Evolutionary conservation across 1,140 invertebrate species (phyloP), one percentile per base, ranked within the genome.

Genomic region (Babylonia areolata): DNA sequence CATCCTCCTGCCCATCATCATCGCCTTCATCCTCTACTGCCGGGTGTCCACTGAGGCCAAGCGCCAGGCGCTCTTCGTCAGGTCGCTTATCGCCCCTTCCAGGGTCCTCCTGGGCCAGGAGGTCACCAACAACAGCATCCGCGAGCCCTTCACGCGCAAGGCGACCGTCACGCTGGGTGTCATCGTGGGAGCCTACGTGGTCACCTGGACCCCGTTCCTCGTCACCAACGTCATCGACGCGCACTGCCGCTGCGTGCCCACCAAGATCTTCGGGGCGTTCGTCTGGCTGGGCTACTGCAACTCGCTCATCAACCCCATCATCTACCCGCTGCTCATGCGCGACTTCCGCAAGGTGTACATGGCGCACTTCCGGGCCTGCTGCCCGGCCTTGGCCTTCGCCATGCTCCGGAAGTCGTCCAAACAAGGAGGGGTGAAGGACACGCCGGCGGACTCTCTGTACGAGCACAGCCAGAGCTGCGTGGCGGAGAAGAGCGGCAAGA

Each of bases 291-390:
- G 98, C 0, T 97, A 98, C 0, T 98, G 98, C 37, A 99, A 99
- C 93, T 98, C 97, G 42, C 98, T 98, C 95, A 98, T 99, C 89
- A 99, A 99, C 95, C 99, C 99, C 0, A 97, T 99, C 82, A 96
- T 99, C n/a, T 99, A 99, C 94, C 98, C 98, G 0, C 98, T 98
- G 93, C 99, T 99, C 95, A 99, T 99, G 94, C 98, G 99, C 90
- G 99, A 99, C 93, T 99, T 98, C 93, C 95, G 98, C 1, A 96
- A 97, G 69, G 98, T 98, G 2, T 99, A 99, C 94, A 88, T 90
- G 15, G 81, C 86, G 28, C 73, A 90, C 33, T 51, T 91, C 28
- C 33, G 81, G 0, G 81, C 82, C 46, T 89, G 91, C 54, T 93
- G 92, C 85, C 90, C 91, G 1, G 88, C 87, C 80, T 46, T 93